Evolutionary conservation across 2,797 vertebrate species (phyloP).

Genomic region (Fratercula arctica): DNA sequence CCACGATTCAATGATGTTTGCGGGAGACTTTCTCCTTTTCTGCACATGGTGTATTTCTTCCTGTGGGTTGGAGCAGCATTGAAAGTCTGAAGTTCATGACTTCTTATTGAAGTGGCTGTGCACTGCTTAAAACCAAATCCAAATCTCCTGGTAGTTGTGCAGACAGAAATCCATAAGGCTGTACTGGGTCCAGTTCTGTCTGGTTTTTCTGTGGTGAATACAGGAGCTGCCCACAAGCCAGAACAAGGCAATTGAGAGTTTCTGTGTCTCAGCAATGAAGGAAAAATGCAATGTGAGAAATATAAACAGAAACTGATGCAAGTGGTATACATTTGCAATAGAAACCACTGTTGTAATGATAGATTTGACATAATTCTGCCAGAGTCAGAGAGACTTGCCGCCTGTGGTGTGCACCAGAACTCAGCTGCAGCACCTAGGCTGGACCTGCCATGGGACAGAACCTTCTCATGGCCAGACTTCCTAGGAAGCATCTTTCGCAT

Average conservation of each 20-base stretch:
- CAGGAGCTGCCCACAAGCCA: neutral
- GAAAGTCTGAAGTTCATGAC: neutral
- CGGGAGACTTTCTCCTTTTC: neutral
- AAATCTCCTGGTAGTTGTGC: fast-evolving
- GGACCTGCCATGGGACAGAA: fast-evolving
- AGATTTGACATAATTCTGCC: neutral
- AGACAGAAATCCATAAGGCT: neutral
- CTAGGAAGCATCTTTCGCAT: fast-evolving
- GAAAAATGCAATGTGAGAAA: neutral
- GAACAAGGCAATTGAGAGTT: neutral
- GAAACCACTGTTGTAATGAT: fast-evolving
- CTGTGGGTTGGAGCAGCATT: neutral
- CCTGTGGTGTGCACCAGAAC: neutral
- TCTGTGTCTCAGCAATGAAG: neutral
- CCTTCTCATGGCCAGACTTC: neutral
- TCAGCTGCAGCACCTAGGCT: neutral
- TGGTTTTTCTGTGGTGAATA: neutral
- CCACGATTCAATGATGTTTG: neutral
- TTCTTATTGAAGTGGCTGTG: neutral
- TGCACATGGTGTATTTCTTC: neutral
- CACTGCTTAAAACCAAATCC: fast-evolving
- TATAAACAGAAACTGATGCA: neutral
- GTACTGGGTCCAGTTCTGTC: neutral
- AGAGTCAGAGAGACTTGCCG: fast-evolving
- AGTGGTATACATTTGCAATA: neutral